Base-by-base conservation (phyloP, 2,797 vertebrate genomes). In the Cetoscarus ocellatus region DNA sequence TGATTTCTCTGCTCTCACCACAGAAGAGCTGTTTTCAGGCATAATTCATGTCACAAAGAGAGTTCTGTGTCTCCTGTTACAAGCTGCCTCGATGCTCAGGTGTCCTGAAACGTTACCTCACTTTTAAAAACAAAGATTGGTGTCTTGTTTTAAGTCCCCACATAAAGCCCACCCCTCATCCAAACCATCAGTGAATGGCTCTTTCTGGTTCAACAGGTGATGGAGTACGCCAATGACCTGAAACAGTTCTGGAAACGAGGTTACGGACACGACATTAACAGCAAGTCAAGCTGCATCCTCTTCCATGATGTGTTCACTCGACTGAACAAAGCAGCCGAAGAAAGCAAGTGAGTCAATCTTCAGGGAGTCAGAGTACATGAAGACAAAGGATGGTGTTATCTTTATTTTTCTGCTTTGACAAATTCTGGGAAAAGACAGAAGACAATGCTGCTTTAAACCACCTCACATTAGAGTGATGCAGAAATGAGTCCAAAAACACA, bases 191-290 rank as follows among this genome's bases (percentile, higher is more conserved):
- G 3, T 52, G 12, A 34, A 19, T 39, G 58, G 5, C 48, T 0
- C 10, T 45, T 0, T 83, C n/a, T 70, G 44, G 6, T 56, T 70
- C 58, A 59, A 84, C 72, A 99, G 98, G 95, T 97, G 19, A 87
- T 99, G 90, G 97, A 99, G 70, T 99, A 98, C 65, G 88, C 96
- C 66, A 96, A 95, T 4, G 97, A 99, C 83, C 89, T 99, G 80
- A 98, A 98, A 64, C 97, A 98, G 0, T 99, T 95, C 81, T 99
- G 98, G 97, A 98, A 98, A 88, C 94, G 97, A 85, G 93, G 94
- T 13, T 96, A 98, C 10, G 97, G 97, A 7, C 90, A 97, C 5
- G 92, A 96, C 18, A 98, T 99, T 78, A 99, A 98, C 62, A 96
- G 97, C 74, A 96, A 96, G 43, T 95, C 98, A 34, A 99, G 97